Evolutionary conservation across 2,797 vertebrate genomes (phyloP).

Genomic region (Trachops cirrhosus): DNA sequence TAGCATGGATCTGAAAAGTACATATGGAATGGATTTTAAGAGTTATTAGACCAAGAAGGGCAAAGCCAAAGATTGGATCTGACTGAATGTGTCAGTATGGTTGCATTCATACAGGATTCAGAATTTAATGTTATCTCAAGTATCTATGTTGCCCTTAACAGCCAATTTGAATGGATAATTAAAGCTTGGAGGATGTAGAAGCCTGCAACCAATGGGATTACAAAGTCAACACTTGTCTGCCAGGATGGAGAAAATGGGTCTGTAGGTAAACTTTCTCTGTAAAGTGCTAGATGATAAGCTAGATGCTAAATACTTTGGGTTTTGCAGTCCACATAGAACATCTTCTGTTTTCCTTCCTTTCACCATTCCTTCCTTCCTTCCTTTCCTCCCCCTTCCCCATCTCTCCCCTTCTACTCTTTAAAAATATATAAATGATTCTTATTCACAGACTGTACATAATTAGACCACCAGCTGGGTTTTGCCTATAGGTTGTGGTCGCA

Average conservation of each 20-base stretch:
- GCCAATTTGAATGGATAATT: background rate
- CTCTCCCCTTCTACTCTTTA: background rate
- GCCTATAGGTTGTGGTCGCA: background rate
- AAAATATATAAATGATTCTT: background rate
- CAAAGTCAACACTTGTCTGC: background rate
- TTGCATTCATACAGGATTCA: background rate
- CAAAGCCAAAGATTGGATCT: background rate
- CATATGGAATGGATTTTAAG: background rate
- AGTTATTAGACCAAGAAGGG: background rate
- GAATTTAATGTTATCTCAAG: background rate
- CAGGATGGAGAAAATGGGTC: background rate
- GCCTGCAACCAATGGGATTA: background rate
- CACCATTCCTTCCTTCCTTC: background rate
- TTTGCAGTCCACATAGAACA: background rate
- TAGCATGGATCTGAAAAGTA: background rate
- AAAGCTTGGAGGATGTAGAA: background rate
- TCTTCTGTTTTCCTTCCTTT: background rate
- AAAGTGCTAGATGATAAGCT: background rate
- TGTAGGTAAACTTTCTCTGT: background rate
- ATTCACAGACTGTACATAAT: background rate
- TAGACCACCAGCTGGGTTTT: background rate
- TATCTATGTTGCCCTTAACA: background rate
- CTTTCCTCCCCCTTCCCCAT: no score
- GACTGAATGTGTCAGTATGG: background rate
- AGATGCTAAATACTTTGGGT: background rate